Evolutionary conservation across 2,888 invertebrate species (phyloP).

Genomic region (Trisateles emortualis): DNA sequence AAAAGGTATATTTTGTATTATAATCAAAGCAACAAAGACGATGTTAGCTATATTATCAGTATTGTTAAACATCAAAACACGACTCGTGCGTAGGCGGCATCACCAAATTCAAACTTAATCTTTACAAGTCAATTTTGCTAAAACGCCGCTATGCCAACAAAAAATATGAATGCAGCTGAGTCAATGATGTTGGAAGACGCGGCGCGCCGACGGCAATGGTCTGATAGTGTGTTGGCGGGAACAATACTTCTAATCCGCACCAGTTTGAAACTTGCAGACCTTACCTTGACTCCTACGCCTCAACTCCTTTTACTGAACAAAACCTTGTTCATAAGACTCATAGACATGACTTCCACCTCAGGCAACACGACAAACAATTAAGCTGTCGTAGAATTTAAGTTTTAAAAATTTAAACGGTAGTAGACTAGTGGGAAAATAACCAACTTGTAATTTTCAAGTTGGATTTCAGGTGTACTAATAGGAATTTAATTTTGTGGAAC

Average conservation of each 20-base stretch:
- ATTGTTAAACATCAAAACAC: slow-evolving; percentile 31
- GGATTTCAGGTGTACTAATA: no score
- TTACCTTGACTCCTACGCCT: slow-evolving; percentile 86
- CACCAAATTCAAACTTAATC: slow-evolving; percentile 49
- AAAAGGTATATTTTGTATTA: background rate
- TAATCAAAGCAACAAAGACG: background rate
- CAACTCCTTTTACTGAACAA: slow-evolving; percentile 74
- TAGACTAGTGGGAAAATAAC: no score
- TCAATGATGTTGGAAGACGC: slow-evolving; percentile 51
- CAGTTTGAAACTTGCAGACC: slow-evolving; percentile 78
- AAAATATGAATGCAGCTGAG: slow-evolving; percentile 54
- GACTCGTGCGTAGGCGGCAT: slow-evolving; percentile 54
- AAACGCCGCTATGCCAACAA: slow-evolving; percentile 51
- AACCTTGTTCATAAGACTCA: slow-evolving; percentile 64
- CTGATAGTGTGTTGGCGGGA: slow-evolving; percentile 78
- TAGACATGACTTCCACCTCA: slow-evolving; percentile 41
- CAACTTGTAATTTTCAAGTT: no score
- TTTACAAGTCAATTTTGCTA: slow-evolving; percentile 51
- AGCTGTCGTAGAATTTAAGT: no score
- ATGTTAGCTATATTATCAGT: slow-evolving; percentile 39
- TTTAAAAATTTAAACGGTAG: no score
- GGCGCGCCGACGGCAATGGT: slow-evolving; percentile 58
- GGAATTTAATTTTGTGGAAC: no score
- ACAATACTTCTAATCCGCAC: slow-evolving; percentile 76
- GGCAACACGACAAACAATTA: slow-evolving; percentile 23